Conservation (phyloP, 2,113 vertebrate species). For the Empidonax traillii region DNA sequence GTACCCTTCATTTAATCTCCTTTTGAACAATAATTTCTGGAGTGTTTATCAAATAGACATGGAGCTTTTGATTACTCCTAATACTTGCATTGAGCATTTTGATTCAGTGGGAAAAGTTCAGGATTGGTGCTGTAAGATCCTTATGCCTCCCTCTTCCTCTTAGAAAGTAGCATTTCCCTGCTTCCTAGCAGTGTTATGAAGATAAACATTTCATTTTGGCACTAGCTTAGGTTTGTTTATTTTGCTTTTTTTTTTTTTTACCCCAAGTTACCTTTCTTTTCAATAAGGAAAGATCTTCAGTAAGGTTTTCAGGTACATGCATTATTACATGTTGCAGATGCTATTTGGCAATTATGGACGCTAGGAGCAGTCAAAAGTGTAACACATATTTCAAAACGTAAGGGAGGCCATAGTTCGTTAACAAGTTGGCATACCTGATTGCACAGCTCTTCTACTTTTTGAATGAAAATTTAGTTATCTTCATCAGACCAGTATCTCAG, state of each 20-base stretch:
- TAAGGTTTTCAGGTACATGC: not conserved
- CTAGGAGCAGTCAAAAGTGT: not conserved
- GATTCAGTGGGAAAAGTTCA: not conserved
- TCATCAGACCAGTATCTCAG: not conserved
- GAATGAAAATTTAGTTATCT: not conserved
- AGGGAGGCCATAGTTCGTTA: not conserved
- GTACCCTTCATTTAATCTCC: not conserved
- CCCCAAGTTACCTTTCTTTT: not conserved
- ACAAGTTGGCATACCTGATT: not conserved
- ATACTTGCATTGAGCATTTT: rapidly evolving
- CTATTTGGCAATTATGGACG: not conserved
- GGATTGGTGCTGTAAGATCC: not conserved
- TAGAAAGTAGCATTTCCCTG: not conserved
- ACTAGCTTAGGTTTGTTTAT: not conserved
- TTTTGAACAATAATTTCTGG: not conserved
- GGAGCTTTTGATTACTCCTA: not conserved
- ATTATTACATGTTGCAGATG: not conserved
- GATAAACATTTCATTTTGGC: not conserved
- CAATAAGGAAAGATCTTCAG: not conserved
- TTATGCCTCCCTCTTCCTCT: not conserved
- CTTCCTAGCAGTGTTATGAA: not conserved
- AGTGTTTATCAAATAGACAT: not conserved
- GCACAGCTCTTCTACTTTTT: not conserved
- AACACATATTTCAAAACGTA: not conserved
- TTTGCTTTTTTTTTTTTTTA: not conserved